Conservation (phyloP, 2,797 vertebrate species). For the Xenops minutus region DNA sequence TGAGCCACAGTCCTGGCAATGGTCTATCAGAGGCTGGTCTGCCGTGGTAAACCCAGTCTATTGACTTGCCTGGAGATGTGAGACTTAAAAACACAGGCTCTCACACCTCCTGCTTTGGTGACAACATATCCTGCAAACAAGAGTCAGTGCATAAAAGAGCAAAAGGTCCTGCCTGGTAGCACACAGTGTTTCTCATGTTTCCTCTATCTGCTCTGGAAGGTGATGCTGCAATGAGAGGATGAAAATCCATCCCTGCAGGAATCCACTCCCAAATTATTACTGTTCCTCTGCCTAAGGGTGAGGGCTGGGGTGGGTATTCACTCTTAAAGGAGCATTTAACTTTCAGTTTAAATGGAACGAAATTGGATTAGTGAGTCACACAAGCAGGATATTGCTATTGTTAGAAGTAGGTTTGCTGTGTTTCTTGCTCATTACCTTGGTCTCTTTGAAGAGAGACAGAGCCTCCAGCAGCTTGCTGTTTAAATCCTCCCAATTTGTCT, state of each 20-base stretch:
- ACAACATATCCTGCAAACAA: background rate
- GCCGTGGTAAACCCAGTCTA: rapidly evolving
- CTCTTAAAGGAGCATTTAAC: background rate
- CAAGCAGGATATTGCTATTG: background rate
- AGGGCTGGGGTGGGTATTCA: background rate
- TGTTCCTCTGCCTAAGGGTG: background rate
- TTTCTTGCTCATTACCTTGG: background rate
- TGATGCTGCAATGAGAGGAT: background rate
- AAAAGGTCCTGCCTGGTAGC: background rate
- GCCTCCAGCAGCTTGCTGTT: background rate
- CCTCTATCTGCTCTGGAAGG: background rate
- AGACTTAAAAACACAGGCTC: background rate
- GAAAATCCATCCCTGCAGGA: background rate
- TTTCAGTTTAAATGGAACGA: background rate
- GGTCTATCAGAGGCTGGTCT: background rate
- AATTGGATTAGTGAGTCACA: background rate
- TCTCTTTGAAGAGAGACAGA: background rate
- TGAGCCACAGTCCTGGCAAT: rapidly evolving
- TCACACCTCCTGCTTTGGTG: background rate
- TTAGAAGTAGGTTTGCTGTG: background rate
- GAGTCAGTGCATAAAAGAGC: background rate
- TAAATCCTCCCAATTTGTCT: background rate
- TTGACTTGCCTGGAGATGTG: background rate
- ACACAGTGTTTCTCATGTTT: background rate
- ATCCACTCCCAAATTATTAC: background rate